phyloP scores from a whole-genome alignment of 1,140 invertebrate genomes.

The Acromyrmex echinatior region DNA sequence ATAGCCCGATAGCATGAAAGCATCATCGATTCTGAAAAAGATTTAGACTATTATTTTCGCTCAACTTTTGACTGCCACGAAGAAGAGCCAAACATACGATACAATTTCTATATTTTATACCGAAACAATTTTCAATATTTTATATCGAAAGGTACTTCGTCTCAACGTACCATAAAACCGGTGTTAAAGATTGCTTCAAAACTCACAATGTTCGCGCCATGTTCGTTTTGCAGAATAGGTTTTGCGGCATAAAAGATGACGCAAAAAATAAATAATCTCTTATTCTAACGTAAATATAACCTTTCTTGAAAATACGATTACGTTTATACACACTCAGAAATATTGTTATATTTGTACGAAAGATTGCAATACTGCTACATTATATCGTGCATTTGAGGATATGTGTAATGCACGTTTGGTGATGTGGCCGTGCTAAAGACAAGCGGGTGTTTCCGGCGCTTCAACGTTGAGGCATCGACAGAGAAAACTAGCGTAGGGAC shows the following conservation, averaged over 20 bases:
- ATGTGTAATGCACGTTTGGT: background rate
- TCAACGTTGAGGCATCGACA: background rate
- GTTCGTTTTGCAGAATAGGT: constrained; percentile 17
- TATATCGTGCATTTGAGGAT: background rate
- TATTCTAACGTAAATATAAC: background rate
- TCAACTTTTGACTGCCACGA: constrained; percentile 38
- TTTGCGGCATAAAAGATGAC: background rate
- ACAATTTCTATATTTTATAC: constrained; percentile 47
- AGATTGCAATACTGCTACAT: background rate
- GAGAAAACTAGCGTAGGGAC: background rate
- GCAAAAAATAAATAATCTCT: background rate
- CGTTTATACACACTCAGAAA: background rate
- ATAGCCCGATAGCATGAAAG: background rate
- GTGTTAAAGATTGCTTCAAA: constrained; percentile 13
- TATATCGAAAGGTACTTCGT: background rate
- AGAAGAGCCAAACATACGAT: background rate
- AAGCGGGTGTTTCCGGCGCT: background rate
- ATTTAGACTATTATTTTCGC: constrained; percentile 40
- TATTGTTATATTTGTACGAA: constrained; percentile 20
- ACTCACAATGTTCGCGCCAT: constrained; percentile 5
- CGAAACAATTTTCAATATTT: constrained; percentile 30
- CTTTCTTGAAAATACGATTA: background rate
- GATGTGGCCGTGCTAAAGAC: background rate
- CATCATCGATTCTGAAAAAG: background rate
- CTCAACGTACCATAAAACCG: constrained; percentile 8